Evolutionary conservation across 1,140 invertebrate genomes (phyloP).

Genomic region (Drosophila equinoxialis): DNA sequence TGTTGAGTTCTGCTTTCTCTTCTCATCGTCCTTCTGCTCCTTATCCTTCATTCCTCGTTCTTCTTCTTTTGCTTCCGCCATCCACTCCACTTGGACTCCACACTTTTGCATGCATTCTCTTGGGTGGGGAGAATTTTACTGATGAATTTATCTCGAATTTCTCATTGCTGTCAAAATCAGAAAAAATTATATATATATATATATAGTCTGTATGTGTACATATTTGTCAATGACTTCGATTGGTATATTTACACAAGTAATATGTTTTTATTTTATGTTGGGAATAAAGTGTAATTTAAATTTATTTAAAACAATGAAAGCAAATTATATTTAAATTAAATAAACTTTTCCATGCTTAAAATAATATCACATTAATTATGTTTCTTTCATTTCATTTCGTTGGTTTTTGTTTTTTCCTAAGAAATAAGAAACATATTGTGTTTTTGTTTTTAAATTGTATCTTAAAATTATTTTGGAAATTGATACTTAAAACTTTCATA

Average conservation of each 20-base stretch:
- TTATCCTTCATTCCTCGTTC: not conserved
- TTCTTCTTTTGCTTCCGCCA: not conserved
- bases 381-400: slow-evolving; percentile 28
- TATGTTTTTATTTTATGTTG: not conserved
- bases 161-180: too few species aligned
- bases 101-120: too few species aligned
- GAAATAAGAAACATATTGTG: slow-evolving; percentile 6
- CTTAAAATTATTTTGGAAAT: slow-evolving; percentile 41
- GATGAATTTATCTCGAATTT: too few species aligned
- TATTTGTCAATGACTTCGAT: too few species aligned
- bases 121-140: too few species aligned
- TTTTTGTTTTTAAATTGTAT: slow-evolving; percentile 1
- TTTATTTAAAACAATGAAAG: slow-evolving; percentile 33
- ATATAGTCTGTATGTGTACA: too few species aligned
- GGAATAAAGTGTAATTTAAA: not conserved
- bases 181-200: too few species aligned
- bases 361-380: slow-evolving; percentile 79
- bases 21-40: not conserved
- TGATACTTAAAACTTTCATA: not conserved
- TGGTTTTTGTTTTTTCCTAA: not conserved
- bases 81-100: too few species aligned
- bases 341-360: slow-evolving; percentile 58
- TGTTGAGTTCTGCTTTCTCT: not conserved
- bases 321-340: slow-evolving; percentile 39
- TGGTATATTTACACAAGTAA: not conserved